Evolutionary conservation across 2,888 invertebrate species (phyloP).

Genomic region (Tetanocera ferruginea): DNA sequence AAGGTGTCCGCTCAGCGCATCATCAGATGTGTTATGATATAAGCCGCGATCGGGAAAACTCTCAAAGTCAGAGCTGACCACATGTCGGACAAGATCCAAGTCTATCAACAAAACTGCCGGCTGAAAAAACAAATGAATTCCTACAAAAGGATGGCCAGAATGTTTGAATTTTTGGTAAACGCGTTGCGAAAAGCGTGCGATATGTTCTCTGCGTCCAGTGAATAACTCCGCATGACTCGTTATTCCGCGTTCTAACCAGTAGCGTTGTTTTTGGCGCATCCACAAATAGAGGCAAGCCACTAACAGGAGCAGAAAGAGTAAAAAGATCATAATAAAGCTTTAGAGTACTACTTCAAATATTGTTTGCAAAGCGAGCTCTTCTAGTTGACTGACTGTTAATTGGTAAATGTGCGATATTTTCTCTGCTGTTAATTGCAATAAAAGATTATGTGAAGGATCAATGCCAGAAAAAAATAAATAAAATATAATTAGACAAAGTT

Average conservation of each 20-base stretch:
- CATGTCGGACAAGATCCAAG: conserved; percentile 53
- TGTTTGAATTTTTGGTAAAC: conserved; percentile 43
- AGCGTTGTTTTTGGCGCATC: conserved; percentile 22
- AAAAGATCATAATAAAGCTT: too few relatives aligned
- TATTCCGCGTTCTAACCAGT: conserved; percentile 28
- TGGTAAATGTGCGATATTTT: too few relatives aligned
- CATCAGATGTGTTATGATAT: conserved; percentile 56
- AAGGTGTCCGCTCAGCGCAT: conserved; percentile 64
- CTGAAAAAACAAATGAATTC: conserved; percentile 51
- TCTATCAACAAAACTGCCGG: conserved; percentile 51
- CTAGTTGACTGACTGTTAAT: too few relatives aligned
- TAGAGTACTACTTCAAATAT: too few relatives aligned
- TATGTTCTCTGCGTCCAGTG: conserved; percentile 27
- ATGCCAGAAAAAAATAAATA: too few relatives aligned
- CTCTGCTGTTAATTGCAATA: too few relatives aligned
- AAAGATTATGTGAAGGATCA: too few relatives aligned
- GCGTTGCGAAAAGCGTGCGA: conserved; percentile 20
- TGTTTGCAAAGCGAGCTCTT: too few relatives aligned
- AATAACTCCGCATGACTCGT: conserved; percentile 16
- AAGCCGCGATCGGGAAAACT: conserved; percentile 57
- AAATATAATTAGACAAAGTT: too few relatives aligned
- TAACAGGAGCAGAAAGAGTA: too few relatives aligned
- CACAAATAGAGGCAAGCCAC: background rate
- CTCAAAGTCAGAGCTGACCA: conserved; percentile 57
- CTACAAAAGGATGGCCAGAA: conserved; percentile 54